Evolutionary conservation across 64 coral and sea anemone genomes (phyloP), one percentile per base, ranked within the genome.

Genomic region (Dendrophyllia cribrosa): DNA sequence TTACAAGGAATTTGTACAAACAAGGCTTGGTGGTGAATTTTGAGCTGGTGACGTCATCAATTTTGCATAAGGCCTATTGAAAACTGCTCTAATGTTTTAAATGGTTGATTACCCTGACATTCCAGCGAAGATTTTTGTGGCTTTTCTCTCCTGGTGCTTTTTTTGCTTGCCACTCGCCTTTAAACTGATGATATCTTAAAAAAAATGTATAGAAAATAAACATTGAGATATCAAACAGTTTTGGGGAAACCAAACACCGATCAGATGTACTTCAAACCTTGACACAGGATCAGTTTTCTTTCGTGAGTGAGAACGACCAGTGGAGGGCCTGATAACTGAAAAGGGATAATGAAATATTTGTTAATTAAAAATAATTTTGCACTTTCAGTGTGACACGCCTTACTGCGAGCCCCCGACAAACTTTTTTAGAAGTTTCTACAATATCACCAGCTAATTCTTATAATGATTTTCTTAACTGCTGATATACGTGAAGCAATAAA

Each of bases 121-220:
- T 89, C 96, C 96, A 98, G 67, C 96, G 72, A 6, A 98, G 87
- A 34, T 70, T 92, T 44, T 98, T 98, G 69, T 87, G 96, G 56
- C 66, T 95, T 56, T 95, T 98, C 51, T 98, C 96, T 55, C 96
- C 96, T 53, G 96, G 96, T 20, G 90, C 93, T 90, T 98, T 98
- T 20, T 93, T 95, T 58, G 86, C 47, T 20, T 89, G 52, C 96
- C 96, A 98, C 66, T 95, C 96, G 60, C 88, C 74, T 15, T 92
- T 95, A 66, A 98, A 98, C 87, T 95, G 90, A 72, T 94, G 96
- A 84, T 82, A 98, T 26, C 94, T 95, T 34, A 78, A n/a, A 26
- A 26, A n/a, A 10, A 88, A 21, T 17, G 0, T n/a, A 53, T 24
- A 20, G 17, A 65, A 14, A 63, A 83, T 60, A 43, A 59, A 56